phyloP scores from a whole-genome alignment of 2,797 vertebrate species.

The Lepus townsendii region DNA sequence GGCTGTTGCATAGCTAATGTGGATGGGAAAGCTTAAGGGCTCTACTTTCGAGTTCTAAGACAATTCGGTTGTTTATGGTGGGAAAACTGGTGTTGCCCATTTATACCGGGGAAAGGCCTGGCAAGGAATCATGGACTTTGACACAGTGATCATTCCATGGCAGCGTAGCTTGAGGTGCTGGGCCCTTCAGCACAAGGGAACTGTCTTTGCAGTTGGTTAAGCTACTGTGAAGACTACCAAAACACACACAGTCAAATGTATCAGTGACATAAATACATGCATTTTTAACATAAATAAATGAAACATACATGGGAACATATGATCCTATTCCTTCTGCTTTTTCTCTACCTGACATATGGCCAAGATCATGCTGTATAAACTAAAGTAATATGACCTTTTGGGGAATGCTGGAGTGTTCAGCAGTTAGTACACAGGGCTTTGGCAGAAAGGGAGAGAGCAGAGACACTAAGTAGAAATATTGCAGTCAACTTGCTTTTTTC shows the following conservation, averaged over 20 bases:
- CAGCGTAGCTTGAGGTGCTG: background rate
- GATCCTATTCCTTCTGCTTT: background rate
- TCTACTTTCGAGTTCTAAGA: background rate
- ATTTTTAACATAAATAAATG: background rate
- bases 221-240: background rate
- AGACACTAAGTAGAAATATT: background rate
- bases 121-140: background rate
- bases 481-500: background rate
- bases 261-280: slow-evolving; percentile 19
- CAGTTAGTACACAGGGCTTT: background rate
- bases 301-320: background rate
- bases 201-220: background rate
- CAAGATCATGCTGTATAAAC: background rate
- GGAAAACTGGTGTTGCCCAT: background rate
- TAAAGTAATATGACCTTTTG: background rate
- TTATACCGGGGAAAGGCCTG: background rate
- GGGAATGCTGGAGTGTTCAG: background rate
- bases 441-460: background rate
- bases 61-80: background rate
- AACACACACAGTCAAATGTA: background rate
- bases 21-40: background rate
- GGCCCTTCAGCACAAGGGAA: background rate
- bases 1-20: background rate
- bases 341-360: background rate
- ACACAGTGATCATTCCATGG: background rate